A percentile compares a stretch with the other conserved stretches of the same genome.
phyloP scores from a whole-genome alignment of 2,113 vertebrate species.

The Rissa tridactyla region DNA sequence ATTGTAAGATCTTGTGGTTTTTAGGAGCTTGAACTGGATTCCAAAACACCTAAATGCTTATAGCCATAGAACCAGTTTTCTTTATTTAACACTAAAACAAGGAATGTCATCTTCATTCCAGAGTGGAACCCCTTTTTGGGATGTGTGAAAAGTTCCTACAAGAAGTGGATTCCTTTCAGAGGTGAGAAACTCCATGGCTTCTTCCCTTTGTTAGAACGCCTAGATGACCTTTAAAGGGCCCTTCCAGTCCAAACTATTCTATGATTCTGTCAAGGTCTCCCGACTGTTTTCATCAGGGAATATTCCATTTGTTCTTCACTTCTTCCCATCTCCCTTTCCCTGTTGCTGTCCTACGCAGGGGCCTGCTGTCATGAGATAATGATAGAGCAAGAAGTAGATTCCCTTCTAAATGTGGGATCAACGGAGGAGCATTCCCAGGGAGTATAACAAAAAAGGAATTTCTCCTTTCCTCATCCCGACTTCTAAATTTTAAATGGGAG shows the following conservation, averaged over 20 bases:
- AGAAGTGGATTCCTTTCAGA: conserved; percentile 93
- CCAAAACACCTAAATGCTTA: not conserved
- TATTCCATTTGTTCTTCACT: not conserved
- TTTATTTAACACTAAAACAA: not conserved
- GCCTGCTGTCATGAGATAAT: not conserved
- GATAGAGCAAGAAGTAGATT: not conserved
- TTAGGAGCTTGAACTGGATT: not conserved
- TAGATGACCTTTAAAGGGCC: not conserved
- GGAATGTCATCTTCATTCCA: conserved; percentile 47
- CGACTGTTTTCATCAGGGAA: not conserved
- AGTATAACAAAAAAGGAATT: not conserved
- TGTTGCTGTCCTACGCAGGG: not conserved
- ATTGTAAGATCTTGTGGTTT: not conserved
- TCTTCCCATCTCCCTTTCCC: not conserved
- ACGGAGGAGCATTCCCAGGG: not conserved
- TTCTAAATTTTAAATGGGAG: not conserved
- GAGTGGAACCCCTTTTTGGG: conserved; percentile 85
- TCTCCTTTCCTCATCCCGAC: not conserved
- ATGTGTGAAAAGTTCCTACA: conserved; percentile 93
- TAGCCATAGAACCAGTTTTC: not conserved
- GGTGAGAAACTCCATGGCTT: conserved; percentile 70
- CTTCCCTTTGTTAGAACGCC: not conserved
- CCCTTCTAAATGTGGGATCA: not conserved
- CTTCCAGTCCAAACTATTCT: not conserved
- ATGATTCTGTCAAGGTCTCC: not conserved